Conservation (phyloP, 2,797 vertebrate genomes). For the Rhinogobio ventralis region DNA sequence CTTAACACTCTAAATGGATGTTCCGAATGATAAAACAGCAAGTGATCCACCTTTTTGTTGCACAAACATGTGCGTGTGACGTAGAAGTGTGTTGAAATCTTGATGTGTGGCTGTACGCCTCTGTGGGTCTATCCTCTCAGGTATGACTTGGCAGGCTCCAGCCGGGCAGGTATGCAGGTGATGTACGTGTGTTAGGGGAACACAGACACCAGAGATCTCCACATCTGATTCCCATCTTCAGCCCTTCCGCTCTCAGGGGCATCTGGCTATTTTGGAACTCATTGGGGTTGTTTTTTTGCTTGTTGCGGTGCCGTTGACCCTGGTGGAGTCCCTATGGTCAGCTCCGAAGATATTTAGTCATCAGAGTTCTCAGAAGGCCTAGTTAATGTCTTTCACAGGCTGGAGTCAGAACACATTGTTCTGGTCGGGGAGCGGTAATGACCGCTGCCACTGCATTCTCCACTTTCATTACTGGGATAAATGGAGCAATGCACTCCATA, state of each 20-base stretch:
- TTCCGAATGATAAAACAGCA: conserved; percentile 9
- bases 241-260: conserved; percentile 36
- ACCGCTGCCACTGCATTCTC: conserved; percentile 62
- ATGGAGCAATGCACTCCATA: conserved; percentile 71
- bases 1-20: not conserved
- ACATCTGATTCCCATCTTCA: conserved; percentile 45
- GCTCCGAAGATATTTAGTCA: conserved; percentile 58
- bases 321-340: conserved; percentile 57
- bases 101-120: conserved; percentile 30
- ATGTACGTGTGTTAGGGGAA: conserved; percentile 49
- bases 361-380: conserved; percentile 49
- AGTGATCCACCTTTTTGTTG: not conserved
- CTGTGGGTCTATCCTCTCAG: conserved; percentile 28
- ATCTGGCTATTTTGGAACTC: conserved; percentile 7
- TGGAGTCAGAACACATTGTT: conserved; percentile 64
- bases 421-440: conserved; percentile 60
- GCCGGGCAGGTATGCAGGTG: conserved; percentile 36
- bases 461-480: conserved; percentile 68
- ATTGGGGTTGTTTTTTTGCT: conserved; percentile 8
- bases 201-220: conserved; percentile 42
- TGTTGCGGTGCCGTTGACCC: conserved; percentile 51
- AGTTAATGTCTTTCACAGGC: conserved; percentile 67
- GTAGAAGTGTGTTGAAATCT: conserved; percentile 43
- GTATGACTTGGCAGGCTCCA: conserved; percentile 14
- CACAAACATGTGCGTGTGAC: conserved; percentile 14